phyloP scores from a whole-genome alignment of 1,140 invertebrate genomes.

The Araneus ventricosus region DNA sequence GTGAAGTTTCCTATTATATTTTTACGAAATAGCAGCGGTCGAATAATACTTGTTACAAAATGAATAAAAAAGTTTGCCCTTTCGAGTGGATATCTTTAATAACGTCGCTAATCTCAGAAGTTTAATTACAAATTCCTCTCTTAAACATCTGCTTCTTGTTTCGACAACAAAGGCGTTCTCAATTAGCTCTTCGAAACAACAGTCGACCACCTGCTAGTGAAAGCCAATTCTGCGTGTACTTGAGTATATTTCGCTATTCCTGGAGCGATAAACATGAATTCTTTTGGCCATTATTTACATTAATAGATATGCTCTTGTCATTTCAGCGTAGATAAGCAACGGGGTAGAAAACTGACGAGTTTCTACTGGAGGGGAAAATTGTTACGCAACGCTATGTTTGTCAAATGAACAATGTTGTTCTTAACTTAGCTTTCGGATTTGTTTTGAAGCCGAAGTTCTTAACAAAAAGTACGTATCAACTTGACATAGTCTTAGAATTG shows the following conservation, averaged over 20 bases:
- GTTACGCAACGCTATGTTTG: background rate
- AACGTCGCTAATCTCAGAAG: constrained; percentile 49
- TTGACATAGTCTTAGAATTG: background rate
- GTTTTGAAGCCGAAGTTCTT: background rate
- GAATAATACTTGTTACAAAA: background rate
- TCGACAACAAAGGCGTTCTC: constrained; percentile 54
- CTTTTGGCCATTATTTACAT: constrained; percentile 65
- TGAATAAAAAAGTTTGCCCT: background rate
- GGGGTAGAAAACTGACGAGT: constrained; percentile 19
- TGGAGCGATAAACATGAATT: constrained; percentile 21
- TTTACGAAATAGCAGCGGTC: too few relatives aligned
- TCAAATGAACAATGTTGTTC: background rate
- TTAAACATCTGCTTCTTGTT: constrained; percentile 69
- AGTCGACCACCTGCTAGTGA: constrained; percentile 57
- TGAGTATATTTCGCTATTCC: constrained; percentile 6
- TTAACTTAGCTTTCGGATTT: background rate
- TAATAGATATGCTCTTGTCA: constrained; percentile 65
- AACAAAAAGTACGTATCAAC: background rate
- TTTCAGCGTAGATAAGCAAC: constrained; percentile 24
- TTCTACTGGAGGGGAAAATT: background rate
- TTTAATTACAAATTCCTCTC: constrained; percentile 68
- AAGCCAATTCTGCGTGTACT: constrained; percentile 29
- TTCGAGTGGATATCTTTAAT: background rate
- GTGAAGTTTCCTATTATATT: too few relatives aligned
- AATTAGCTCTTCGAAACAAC: constrained; percentile 54